Evolutionary conservation across 1,140 invertebrate genomes (phyloP).

Genomic region (Drosophila oshimai): DNA sequence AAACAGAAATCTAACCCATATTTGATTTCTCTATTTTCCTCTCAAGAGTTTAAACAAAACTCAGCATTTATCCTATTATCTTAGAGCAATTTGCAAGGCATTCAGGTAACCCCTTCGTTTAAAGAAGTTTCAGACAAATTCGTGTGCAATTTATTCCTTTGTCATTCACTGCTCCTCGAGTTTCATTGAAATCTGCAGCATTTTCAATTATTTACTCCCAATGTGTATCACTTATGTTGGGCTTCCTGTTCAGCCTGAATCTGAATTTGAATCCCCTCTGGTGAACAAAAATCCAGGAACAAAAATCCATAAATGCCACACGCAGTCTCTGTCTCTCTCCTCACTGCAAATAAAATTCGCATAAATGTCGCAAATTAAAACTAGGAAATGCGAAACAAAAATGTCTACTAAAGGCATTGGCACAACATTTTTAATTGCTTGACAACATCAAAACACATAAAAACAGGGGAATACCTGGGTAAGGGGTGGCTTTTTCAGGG

Average conservation of each 20-base stretch:
- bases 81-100: conserved; percentile 21
- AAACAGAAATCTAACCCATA: conserved; percentile 1
- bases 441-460: conserved; percentile 64
- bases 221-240: conserved; percentile 16
- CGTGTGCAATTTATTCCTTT: conserved; percentile 17
- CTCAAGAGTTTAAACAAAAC: not conserved
- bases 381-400: conserved; percentile 45
- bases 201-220: conserved; percentile 47
- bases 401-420: conserved; percentile 67
- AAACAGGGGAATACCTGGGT: conserved; percentile 5
- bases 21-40: conserved; percentile 3
- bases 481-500: not conserved
- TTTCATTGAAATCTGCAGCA: conserved; percentile 19
- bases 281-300: not conserved
- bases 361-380: conserved; percentile 54
- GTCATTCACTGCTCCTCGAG: not conserved
- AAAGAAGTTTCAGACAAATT: conserved; percentile 18
- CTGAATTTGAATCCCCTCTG: not conserved
- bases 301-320: conserved; percentile 53
- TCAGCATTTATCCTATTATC: conserved; percentile 18
- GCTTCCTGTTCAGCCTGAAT: conserved; percentile 13
- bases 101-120: conserved; percentile 20
- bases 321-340: conserved; percentile 14
- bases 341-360: conserved; percentile 35
- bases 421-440: conserved; percentile 74